Evolutionary conservation across 1,140 invertebrate genomes (phyloP), one percentile per base, ranked within the genome.

Genomic region (Drosophila guanche): DNA sequence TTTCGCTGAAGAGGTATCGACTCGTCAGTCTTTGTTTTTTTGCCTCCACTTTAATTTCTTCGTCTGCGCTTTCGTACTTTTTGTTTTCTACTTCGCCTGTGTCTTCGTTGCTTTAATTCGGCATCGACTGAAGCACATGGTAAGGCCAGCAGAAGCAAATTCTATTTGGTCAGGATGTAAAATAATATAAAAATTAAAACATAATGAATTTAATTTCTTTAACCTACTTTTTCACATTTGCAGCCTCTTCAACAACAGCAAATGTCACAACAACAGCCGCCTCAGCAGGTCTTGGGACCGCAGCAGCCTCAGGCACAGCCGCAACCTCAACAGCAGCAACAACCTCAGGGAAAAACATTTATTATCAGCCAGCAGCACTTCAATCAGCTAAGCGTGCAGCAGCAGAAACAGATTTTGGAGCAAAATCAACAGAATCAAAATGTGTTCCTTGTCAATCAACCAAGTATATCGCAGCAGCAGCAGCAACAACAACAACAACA

Each of bases 331-430:
- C 75, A 53, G 12, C 77, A 73, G 12, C 76, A 71, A 43, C 75
- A 60, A 52, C 79, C 42, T 3, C 68, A 62, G 40, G 70, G 72
- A 5, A 91, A 91, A 50, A 91, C 90, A 14, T 90, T 90, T 33
- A 89, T 40, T 81, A 93, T 89, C 8, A 91, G 90, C 55, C 92
- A 93, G 5, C 93, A 93, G 57, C 93, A 94, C 68, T 93, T 94
- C 45, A 92, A 93, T 37, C 92, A 93, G 63, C 90, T 93, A 3
- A 93, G 92, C 20, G 91, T 90, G 16, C 93, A 93, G 53, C 91
- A 93, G 50, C 93, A 93, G 67, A 93, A 93, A 51, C 93, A 94
- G 65, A 83, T 92, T 50, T 73, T 92, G 37, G 79, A 78, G 1
- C 90, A 91, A 58, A 91, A 90, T 76, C 89, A 91, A 23, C 88